phyloP scores from a whole-genome alignment of 2,113 vertebrate species.

The Caloenas nicobarica region DNA sequence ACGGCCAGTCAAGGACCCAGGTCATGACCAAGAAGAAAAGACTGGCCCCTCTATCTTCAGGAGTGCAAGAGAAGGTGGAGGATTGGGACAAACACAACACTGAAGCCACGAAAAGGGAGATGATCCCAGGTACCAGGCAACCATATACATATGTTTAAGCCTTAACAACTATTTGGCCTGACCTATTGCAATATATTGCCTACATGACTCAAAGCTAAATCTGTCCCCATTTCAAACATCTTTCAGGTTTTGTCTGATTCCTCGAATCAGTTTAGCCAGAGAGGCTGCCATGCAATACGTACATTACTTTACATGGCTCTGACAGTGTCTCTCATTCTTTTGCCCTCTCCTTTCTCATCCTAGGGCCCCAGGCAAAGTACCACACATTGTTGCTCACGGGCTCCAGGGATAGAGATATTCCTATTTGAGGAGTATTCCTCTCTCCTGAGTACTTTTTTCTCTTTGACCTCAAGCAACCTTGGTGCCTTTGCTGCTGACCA shows the following conservation, averaged over 20 bases:
- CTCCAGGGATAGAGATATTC: background rate
- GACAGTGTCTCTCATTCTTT: background rate
- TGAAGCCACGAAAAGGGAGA: background rate
- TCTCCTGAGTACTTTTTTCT: background rate
- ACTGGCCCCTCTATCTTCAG: background rate
- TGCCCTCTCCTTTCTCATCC: background rate
- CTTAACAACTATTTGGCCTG: background rate
- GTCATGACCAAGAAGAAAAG: background rate
- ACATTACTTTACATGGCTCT: rapidly evolving
- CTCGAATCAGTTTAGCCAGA: background rate
- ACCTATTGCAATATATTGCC: background rate
- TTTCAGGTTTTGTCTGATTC: background rate
- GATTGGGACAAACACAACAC: background rate
- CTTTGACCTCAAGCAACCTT: background rate
- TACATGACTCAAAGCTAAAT: background rate
- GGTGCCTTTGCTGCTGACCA: background rate
- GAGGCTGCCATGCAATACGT: background rate
- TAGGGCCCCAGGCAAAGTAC: background rate
- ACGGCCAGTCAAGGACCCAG: background rate
- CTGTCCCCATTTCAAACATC: background rate
- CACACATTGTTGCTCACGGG: background rate
- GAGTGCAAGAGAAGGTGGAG: background rate
- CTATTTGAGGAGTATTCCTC: background rate
- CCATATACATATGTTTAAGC: background rate
- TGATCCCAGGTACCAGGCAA: background rate